phyloP scores from a whole-genome alignment of 2,113 vertebrate genomes.

The Platycercus adscitus region DNA sequence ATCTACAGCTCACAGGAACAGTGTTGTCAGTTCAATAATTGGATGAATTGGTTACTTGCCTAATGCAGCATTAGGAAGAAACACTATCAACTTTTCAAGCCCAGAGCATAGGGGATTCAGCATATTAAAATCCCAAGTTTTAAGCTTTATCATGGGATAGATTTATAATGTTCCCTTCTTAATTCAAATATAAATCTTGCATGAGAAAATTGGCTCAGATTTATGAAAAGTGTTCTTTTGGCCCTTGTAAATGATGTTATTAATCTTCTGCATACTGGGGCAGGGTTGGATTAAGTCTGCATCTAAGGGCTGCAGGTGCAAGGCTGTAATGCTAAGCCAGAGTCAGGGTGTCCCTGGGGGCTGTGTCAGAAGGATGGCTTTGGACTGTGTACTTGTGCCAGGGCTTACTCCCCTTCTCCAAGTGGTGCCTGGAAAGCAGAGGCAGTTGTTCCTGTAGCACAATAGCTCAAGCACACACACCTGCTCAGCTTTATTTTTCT shows the following conservation, averaged over 20 bases:
- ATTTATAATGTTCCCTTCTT: conserved; percentile 43
- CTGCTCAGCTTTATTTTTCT: conserved; percentile 50
- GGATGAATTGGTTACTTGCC: conserved; percentile 49
- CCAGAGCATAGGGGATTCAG: background rate
- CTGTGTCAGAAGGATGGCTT: background rate
- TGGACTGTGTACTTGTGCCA: background rate
- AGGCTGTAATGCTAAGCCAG: background rate
- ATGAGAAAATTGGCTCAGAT: conserved; percentile 14
- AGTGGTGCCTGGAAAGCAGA: conserved; percentile 37
- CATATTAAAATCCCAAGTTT: conserved; percentile 27
- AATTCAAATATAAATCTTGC: conserved; percentile 21
- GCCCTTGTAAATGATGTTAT: conserved; percentile 20
- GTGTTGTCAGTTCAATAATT: conserved; percentile 48
- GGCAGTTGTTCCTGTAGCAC: conserved; percentile 18
- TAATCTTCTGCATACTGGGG: background rate
- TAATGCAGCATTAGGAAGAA: conserved; percentile 50
- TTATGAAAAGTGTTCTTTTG: conserved; percentile 34
- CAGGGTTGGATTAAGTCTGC: conserved; percentile 13
- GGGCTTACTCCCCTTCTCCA: conserved; percentile 21
- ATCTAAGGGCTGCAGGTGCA: conserved; percentile 57
- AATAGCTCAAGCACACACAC: conserved; percentile 11
- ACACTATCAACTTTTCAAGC: conserved; percentile 45
- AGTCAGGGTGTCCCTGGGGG: background rate
- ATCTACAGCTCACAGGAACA: conserved; percentile 45
- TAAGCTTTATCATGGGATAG: conserved; percentile 37